Evolutionary conservation across 2,888 invertebrate species (phyloP).

Genomic region (Trissolcus japonicus): DNA sequence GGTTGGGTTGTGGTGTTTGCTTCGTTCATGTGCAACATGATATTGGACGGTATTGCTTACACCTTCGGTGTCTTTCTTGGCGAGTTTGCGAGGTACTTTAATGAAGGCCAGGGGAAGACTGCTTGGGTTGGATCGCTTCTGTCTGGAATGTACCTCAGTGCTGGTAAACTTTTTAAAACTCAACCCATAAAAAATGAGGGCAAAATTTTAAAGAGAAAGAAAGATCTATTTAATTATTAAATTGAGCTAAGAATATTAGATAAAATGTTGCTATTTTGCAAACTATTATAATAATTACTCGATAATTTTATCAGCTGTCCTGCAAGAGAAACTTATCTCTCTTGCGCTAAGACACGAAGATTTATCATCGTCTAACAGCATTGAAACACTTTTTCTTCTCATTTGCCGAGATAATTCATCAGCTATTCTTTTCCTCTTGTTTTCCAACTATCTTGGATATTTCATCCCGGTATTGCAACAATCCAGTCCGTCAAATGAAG

Average conservation of each 20-base stretch:
- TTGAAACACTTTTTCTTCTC: constrained; percentile 7
- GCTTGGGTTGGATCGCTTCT: constrained; percentile 97
- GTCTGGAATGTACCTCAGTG: constrained; percentile 96
- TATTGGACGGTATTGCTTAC: constrained; percentile 99
- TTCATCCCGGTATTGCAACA: no score
- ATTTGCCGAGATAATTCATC: constrained; percentile 1
- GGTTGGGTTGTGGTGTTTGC: constrained; percentile 97
- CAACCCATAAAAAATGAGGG: no score
- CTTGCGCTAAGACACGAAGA: constrained; percentile 11
- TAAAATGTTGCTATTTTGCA: no score
- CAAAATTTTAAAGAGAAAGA: no score
- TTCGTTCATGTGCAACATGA: constrained; percentile 97
- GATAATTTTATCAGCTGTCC: constrained; percentile 24
- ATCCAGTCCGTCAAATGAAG: neutral
- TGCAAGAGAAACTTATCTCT: constrained; percentile 19
- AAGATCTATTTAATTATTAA: no score
- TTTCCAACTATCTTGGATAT: no score
- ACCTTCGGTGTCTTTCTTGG: constrained; percentile 96
- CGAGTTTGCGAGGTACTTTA: constrained; percentile 88
- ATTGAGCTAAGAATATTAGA: no score
- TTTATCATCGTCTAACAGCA: constrained; percentile 11
- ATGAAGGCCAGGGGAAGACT: constrained; percentile 89
- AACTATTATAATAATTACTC: constrained; percentile 11
- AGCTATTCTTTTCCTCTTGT: neutral
- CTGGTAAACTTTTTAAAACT: constrained; percentile 80